phyloP scores from a whole-genome alignment of 1,140 invertebrate species.

The Drosophila varians region DNA sequence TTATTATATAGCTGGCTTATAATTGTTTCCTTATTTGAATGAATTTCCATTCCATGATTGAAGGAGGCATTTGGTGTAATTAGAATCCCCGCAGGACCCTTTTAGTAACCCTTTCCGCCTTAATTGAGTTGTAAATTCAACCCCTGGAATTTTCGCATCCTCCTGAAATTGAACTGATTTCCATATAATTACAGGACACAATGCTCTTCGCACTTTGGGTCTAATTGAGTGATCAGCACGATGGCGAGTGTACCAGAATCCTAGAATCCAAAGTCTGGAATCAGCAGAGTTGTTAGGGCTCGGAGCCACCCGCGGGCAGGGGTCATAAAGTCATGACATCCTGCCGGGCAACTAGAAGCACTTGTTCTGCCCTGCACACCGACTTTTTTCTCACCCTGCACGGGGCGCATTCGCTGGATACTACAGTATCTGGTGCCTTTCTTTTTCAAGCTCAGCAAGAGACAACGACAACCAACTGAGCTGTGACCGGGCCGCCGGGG shows the following conservation, averaged over 20 bases:
- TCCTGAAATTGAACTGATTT: conserved; percentile 41
- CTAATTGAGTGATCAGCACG: conserved; percentile 69
- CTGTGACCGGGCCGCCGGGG: conserved; percentile 68
- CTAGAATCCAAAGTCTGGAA: background rate
- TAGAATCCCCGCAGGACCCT: conserved; percentile 25
- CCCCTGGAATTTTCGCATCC: conserved; percentile 27
- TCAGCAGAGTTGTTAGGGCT: background rate
- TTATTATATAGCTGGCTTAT: background rate
- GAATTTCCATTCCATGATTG: background rate
- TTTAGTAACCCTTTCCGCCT: conserved; percentile 11
- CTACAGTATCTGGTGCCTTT: conserved; percentile 2
- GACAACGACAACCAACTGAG: conserved; percentile 67
- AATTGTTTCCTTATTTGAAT: background rate
- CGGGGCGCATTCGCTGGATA: conserved; percentile 37
- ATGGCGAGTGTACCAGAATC: conserved; percentile 10
- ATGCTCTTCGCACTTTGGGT: conserved; percentile 38
- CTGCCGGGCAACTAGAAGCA: conserved; percentile 53
- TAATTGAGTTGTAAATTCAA: conserved; percentile 46
- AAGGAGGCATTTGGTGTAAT: conserved; percentile 3
- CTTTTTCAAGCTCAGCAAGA: conserved; percentile 58
- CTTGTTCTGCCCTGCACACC: conserved; percentile 46
- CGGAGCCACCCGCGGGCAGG: conserved; percentile 28
- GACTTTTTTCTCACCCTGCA: conserved; percentile 32
- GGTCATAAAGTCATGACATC: conserved; percentile 51
- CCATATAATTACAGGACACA: conserved; percentile 50